Evolutionary conservation across 1,140 invertebrate genomes (phyloP).

Genomic region (Solenopsis fugax): DNA sequence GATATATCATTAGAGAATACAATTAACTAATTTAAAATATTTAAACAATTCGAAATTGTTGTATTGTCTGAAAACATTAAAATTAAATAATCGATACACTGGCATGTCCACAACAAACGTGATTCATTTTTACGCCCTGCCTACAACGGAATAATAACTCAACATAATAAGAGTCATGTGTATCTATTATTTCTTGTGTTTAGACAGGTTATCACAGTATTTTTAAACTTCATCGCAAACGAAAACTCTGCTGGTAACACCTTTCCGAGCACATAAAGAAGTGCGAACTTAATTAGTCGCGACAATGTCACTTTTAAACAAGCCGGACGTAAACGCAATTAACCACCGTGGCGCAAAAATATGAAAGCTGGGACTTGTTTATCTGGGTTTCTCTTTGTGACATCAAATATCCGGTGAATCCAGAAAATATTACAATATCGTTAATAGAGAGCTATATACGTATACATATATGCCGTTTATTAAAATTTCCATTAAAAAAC

Average conservation of each 20-base stretch:
- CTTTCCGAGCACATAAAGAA: slow-evolving; percentile 31
- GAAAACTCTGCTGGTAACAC: slow-evolving; percentile 9
- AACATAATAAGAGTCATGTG: neutral
- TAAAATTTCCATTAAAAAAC: slow-evolving; percentile 11
- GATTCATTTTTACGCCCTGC: neutral
- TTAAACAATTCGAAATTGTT: neutral
- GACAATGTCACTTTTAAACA: slow-evolving; percentile 55
- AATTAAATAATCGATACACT: slow-evolving; percentile 1
- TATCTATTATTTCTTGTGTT: neutral
- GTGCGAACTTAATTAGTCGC: slow-evolving; percentile 53
- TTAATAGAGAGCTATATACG: neutral
- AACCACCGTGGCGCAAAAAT: slow-evolving; percentile 25
- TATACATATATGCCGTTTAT: neutral
- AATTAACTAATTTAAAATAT: slow-evolving; percentile 19
- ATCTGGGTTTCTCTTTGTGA: neutral
- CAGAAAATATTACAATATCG: slow-evolving; percentile 18
- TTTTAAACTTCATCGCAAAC: slow-evolving; percentile 23
- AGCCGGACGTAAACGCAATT: slow-evolving; percentile 39
- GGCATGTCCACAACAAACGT: neutral
- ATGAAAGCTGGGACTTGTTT: slow-evolving; percentile 30
- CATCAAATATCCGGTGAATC: slow-evolving; percentile 8
- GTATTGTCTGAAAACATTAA: slow-evolving; percentile 3
- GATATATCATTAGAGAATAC: neutral
- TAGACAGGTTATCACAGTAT: neutral
- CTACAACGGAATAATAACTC: slow-evolving; percentile 4